Percentiles rank a stretch among this genome's conserved stretches.
Evolutionary conservation across 2,888 invertebrate species (phyloP).

Genomic region (Rhopalosiphum nymphaeae): DNA sequence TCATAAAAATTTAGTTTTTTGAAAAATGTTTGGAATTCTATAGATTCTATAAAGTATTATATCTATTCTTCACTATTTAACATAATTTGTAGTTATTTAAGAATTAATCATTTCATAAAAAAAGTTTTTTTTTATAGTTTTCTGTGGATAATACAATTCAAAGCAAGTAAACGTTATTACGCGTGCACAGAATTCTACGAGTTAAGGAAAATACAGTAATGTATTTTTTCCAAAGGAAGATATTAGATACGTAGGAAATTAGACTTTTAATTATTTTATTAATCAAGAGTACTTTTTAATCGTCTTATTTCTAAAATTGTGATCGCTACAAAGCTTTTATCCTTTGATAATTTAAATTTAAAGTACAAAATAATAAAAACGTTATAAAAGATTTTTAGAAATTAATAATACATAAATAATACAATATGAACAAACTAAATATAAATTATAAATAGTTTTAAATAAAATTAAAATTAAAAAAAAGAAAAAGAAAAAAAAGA

Average conservation of each 20-base stretch:
- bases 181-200: background rate
- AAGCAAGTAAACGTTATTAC: background rate
- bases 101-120: background rate
- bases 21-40: background rate
- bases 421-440: background rate
- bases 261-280: slow-evolving; percentile 6
- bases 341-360: background rate
- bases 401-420: background rate
- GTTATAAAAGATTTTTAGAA: background rate
- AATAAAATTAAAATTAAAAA: background rate
- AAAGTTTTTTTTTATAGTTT: background rate
- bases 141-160: background rate
- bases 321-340: background rate
- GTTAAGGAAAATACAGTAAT: background rate
- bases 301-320: slow-evolving; percentile 11
- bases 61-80: background rate
- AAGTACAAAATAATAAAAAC: background rate
- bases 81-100: background rate
- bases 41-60: background rate
- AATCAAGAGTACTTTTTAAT: background rate
- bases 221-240: background rate
- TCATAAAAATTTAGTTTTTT: background rate
- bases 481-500: too few relatives aligned
- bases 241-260: slow-evolving; percentile 26
- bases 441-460: background rate